A percentile compares a stretch with the other conserved stretches of the same genome.
These are phyloP conservation scores for Microctonus brassicae DNA, from an alignment of 2,888 invertebrate genomes.

Conservation along the genomic window DNA sequence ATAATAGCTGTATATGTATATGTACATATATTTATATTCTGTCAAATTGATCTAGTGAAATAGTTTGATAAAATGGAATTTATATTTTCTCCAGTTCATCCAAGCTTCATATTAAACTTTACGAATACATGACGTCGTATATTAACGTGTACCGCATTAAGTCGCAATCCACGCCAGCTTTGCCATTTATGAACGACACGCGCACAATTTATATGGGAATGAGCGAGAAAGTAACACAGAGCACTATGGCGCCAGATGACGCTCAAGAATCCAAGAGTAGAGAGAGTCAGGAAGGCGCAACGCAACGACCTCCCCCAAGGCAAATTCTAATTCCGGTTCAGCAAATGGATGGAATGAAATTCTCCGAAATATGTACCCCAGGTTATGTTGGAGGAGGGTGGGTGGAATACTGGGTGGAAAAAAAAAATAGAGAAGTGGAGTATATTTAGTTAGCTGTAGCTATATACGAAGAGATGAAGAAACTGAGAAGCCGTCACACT, in stretches of 20 bases:
- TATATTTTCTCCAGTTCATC: background rate
- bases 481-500: background rate
- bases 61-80: slow-evolving; percentile 15
- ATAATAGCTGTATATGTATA: too few relatives aligned
- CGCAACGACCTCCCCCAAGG: slow-evolving; percentile 36
- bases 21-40: background rate
- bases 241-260: slow-evolving; percentile 32
- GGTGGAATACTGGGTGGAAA: background rate
- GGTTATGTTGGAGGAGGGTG: slow-evolving; percentile 21
- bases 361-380: slow-evolving; percentile 40
- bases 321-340: slow-evolving; percentile 50
- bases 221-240: slow-evolving; percentile 24
- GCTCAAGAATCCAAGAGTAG: slow-evolving; percentile 25
- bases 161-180: slow-evolving; percentile 25
- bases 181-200: slow-evolving; percentile 33
- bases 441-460: too few relatives aligned
- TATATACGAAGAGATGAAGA: background rate
- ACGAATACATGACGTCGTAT: slow-evolving; percentile 14
- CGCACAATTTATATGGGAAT: background rate
- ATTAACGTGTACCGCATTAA: slow-evolving; percentile 30
- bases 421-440: background rate
- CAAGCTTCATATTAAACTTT: slow-evolving; percentile 16
- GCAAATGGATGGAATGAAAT: slow-evolving; percentile 52
- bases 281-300: slow-evolving; percentile 40
- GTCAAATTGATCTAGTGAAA: background rate